Evolutionary conservation across 1,140 invertebrate genomes (phyloP).

Genomic region (Trypoxylus dichotomus): DNA sequence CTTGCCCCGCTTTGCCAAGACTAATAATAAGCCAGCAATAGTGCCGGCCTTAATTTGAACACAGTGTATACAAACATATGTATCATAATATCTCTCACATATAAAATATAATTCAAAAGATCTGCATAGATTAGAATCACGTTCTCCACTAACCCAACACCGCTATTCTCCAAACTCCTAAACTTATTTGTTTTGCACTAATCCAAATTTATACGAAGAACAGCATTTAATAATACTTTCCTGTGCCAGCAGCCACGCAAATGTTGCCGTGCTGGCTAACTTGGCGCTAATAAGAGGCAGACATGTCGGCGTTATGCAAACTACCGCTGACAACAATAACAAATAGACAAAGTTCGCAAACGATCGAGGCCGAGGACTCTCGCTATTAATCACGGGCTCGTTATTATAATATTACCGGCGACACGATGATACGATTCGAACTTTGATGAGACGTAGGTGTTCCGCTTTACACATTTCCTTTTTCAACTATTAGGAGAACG

Average conservation of each 20-base stretch:
- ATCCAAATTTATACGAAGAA: not conserved
- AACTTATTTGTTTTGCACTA: no score
- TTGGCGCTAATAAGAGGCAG: conserved; percentile 29
- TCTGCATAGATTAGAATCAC: no score
- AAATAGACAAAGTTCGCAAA: conserved; percentile 46
- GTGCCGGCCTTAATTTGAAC: no score
- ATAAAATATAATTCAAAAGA: no score
- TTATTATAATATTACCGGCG: conserved; percentile 46
- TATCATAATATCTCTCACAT: no score
- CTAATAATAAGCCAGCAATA: no score
- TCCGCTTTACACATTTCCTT: not conserved
- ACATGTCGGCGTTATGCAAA: conserved; percentile 34
- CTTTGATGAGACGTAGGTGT: not conserved
- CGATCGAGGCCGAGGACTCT: conserved; percentile 41
- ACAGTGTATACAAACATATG: no score
- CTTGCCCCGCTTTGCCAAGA: no score
- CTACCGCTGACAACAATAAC: conserved; percentile 41
- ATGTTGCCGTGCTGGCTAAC: not conserved
- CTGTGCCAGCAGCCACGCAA: not conserved
- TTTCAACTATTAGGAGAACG: not conserved
- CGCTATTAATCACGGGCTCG: conserved; percentile 45
- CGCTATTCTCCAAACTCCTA: no score
- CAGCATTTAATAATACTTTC: not conserved
- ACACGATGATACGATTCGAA: conserved; percentile 42
- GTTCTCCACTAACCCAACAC: no score